Percentiles rank a stretch among this genome's conserved stretches.
phyloP scores from a whole-genome alignment of 2,113 vertebrate species.

The Barnardius zonarius region DNA sequence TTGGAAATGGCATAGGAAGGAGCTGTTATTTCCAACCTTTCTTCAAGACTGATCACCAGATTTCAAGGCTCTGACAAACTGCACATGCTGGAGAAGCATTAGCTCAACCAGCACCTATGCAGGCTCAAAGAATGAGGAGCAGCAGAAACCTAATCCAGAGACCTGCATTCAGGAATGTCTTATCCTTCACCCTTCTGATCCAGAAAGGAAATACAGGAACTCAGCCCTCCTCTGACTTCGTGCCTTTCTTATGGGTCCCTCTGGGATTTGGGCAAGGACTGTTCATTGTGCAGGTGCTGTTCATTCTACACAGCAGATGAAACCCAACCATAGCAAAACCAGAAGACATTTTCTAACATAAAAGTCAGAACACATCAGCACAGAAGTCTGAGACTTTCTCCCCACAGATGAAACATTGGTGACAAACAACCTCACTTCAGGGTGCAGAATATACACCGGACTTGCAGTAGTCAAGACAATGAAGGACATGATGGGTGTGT shows the following conservation, averaged over 20 bases:
- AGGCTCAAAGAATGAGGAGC: background rate
- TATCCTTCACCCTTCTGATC: background rate
- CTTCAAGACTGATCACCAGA: background rate
- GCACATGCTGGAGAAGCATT: background rate
- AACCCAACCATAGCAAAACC: background rate
- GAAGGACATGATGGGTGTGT: background rate
- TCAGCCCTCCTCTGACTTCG: background rate
- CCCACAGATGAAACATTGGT: background rate
- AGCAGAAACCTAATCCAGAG: background rate
- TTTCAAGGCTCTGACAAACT: background rate
- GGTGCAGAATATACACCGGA: rapidly evolving
- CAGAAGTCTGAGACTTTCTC: background rate
- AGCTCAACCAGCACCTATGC: background rate
- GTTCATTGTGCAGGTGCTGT: background rate
- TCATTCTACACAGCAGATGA: background rate
- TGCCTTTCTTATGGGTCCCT: background rate
- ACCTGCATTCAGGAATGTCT: background rate
- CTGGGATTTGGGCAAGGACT: background rate
- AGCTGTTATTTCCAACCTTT: background rate
- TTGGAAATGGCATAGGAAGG: background rate
- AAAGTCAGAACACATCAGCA: background rate
- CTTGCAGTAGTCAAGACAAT: background rate
- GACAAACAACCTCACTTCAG: background rate
- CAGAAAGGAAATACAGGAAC: background rate
- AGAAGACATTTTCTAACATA: background rate